A percentile compares a stretch with the other conserved stretches of the same genome.
phyloP scores from a whole-genome alignment of 2,113 vertebrate genomes.

The Engystomops pustulosus region DNA sequence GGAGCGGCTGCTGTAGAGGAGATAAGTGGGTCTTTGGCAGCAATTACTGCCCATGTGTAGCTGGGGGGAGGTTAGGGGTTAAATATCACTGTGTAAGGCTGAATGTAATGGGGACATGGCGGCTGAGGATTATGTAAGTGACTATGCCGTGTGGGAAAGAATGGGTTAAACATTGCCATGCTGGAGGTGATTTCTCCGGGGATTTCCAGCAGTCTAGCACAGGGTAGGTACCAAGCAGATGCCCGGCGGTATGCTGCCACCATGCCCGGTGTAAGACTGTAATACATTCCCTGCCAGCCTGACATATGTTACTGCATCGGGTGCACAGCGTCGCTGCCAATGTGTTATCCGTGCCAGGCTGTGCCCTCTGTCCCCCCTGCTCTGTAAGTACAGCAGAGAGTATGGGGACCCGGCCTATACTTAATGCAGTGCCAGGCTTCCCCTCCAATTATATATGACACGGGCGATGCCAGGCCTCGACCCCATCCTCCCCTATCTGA shows the following conservation, averaged over 20 bases:
- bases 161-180: background rate
- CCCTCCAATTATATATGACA: background rate
- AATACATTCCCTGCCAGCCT: background rate
- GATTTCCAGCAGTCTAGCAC: background rate
- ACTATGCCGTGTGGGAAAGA: background rate
- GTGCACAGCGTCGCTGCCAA: background rate
- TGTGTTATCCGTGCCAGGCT: background rate
- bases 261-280: background rate
- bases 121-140: background rate
- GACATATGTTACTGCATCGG: conserved; percentile 9
- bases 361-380: background rate
- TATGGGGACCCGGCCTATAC: background rate
- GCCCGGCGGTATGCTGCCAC: background rate
- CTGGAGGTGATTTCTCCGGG: background rate
- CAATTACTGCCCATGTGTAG: background rate
- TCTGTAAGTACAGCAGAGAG: background rate
- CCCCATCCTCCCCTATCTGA: conserved; percentile 1
- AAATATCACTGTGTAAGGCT: background rate
- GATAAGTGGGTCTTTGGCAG: background rate
- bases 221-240: too few relatives aligned
- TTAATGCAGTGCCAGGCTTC: conserved; percentile 8
- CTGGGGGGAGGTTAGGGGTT: background rate
- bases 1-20: background rate
- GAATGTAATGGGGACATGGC: too few relatives aligned
- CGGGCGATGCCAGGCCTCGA: background rate